Conservation (phyloP, 1,140 invertebrate species). For the Octopus sinensis region DNA sequence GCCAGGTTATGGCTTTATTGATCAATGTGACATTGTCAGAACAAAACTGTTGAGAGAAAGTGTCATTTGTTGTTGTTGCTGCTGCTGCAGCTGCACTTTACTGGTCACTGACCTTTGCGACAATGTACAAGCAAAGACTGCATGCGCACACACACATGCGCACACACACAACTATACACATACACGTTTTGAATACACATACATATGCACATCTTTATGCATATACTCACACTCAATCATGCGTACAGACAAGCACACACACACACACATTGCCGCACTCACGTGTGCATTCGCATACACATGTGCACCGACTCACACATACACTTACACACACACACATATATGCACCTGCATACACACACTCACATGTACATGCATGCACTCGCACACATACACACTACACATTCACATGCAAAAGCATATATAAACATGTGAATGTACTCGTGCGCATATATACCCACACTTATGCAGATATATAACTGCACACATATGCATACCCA, state of each 20-base stretch:
- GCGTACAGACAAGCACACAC: not conserved
- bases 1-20: too few species aligned
- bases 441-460: too few species aligned
- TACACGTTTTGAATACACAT: not conserved
- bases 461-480: too few species aligned
- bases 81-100: too few species aligned
- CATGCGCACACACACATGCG: not conserved
- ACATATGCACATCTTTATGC: not conserved
- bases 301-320: not conserved
- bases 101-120: too few species aligned
- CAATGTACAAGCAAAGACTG: too few species aligned
- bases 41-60: too few species aligned
- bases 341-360: not conserved
- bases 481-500: too few species aligned
- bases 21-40: too few species aligned
- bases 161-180: not conserved
- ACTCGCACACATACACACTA: not conserved
- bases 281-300: not conserved
- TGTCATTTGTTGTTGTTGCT: too few species aligned
- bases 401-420: not conserved
- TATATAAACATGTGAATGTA: too few species aligned
- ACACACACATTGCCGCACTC: not conserved
- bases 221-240: not conserved
- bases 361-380: not conserved
- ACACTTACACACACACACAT: not conserved